Base-by-base conservation (phyloP, 2,888 invertebrate species). In the Hydriomena furcata region DNA sequence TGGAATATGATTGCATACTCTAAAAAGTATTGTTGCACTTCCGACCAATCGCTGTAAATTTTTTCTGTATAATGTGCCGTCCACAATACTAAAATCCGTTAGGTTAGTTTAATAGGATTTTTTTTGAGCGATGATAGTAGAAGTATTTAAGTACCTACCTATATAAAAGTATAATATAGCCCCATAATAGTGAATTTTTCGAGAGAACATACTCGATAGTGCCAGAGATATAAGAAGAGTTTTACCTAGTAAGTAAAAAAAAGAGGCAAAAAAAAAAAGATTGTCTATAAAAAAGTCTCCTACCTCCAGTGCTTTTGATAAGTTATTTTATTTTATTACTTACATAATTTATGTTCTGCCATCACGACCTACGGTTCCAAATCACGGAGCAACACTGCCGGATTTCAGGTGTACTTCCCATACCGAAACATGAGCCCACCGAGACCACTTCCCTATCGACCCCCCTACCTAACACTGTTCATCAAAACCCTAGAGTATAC, bases 401-500 rank as follows among this genome's bases (percentile, higher is more conserved):
- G 63, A 60, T 57, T 55, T 63, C 61, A 66, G 63, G 64, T 65
- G 51, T 63, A 61, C 51, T 65, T 59, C 64, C 66, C 61, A 65
- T 62, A 66, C 63, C 60, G 62, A 65, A 62, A 63, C 63, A 69
- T 66, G 60, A 58, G 54, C 49, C 66, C 66, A 62, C 56, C 68
- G 71, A 63, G 63, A 61, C 65, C 70, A 67, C 57, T 65, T 68
- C 67, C 72, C 63, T 59, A 62, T 62, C 62, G 64, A 68, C 68
- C 73, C 76, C 72, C 73, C 63, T 73, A 71, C 72, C 63, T 65
- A 70, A 45, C 47, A 52, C 65, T 36, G 52, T 52, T 38, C 52
- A 52, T 52, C 46, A 43, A 69, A 68, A 60, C 68, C 72, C 70
- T 73, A 73, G 66, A 72, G 62, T 71, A 73, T 80, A 73, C 79